phyloP scores from a whole-genome alignment of 2,113 vertebrate genomes.

The Monopterus albus region DNA sequence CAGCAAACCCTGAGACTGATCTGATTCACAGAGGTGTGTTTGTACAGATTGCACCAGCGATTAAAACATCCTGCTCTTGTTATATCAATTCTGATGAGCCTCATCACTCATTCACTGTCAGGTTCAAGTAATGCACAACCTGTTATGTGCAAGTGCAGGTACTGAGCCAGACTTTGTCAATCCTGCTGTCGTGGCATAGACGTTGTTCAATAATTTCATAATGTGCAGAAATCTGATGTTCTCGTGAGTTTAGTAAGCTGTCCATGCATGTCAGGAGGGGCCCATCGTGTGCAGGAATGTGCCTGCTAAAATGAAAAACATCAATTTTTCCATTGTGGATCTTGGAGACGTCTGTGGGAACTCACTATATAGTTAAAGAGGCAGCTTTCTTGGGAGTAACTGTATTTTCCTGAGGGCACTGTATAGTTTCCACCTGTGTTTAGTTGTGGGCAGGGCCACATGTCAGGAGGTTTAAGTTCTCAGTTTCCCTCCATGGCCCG shows the following conservation, averaged over 20 bases:
- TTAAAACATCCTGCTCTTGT: slow-evolving; percentile 22
- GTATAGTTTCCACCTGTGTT: slow-evolving; percentile 56
- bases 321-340: slow-evolving; percentile 47
- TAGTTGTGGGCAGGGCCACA: slow-evolving; percentile 36
- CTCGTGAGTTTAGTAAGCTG: slow-evolving; percentile 17
- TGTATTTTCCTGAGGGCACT: slow-evolving; percentile 5
- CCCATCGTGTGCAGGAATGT: slow-evolving; percentile 43
- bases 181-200: slow-evolving; percentile 7
- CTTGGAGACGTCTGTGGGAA: slow-evolving; percentile 27
- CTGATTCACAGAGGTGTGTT: not conserved
- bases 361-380: not conserved
- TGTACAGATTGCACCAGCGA: not conserved
- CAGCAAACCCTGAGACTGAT: not conserved
- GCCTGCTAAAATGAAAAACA: slow-evolving; percentile 49
- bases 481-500: not conserved
- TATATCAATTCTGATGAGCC: slow-evolving; percentile 34
- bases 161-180: slow-evolving; percentile 5
- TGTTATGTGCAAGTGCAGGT: not conserved
- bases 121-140: not conserved
- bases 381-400: slow-evolving; percentile 1
- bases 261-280: slow-evolving; percentile 24
- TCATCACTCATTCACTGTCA: slow-evolving; percentile 32
- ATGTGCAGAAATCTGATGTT: slow-evolving; percentile 46
- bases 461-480: slow-evolving; percentile 6
- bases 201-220: slow-evolving; percentile 29